These are phyloP conservation scores for Phallusia fumigata DNA, from an alignment of 23 tunicate genomes.

Conservation along the genomic window DNA sequence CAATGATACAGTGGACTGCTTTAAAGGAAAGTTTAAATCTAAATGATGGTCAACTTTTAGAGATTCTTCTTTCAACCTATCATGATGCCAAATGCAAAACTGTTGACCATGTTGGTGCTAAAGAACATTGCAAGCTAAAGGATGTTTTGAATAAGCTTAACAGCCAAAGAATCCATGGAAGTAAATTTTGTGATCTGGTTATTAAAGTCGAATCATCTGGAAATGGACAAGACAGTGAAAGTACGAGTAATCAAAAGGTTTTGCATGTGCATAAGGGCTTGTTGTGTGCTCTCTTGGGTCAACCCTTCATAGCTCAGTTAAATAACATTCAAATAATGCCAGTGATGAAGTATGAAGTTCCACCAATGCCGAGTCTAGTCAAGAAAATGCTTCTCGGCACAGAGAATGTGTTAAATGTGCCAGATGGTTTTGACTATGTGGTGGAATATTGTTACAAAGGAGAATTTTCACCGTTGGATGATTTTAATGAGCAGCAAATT, in stretches of 20 bases:
- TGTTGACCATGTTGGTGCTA: background rate
- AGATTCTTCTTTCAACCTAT: background rate
- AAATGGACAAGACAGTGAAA: background rate
- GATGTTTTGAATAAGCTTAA: background rate
- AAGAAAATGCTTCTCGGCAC: background rate
- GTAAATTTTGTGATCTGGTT: background rate
- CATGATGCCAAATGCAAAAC: background rate
- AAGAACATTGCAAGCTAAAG: background rate
- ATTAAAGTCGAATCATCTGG: background rate
- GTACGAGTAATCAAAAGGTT: background rate
- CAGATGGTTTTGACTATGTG: conserved; percentile 7
- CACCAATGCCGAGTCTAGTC: background rate
- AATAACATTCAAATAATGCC: background rate
- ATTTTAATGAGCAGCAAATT: background rate
- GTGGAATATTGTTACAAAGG: conserved; percentile 28
- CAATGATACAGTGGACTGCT: background rate
- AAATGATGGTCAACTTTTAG: background rate
- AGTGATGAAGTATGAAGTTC: background rate
- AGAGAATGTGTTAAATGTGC: conserved; percentile 2
- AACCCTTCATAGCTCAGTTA: background rate
- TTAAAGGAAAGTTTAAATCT: background rate
- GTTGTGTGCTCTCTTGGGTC: background rate
- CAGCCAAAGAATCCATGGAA: background rate
- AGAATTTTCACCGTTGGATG: background rate
- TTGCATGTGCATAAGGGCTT: background rate